Percentiles rank a stretch among this genome's conserved stretches.
phyloP scores from a whole-genome alignment of 2,797 vertebrate species.

The Bradypodion pumilum region DNA sequence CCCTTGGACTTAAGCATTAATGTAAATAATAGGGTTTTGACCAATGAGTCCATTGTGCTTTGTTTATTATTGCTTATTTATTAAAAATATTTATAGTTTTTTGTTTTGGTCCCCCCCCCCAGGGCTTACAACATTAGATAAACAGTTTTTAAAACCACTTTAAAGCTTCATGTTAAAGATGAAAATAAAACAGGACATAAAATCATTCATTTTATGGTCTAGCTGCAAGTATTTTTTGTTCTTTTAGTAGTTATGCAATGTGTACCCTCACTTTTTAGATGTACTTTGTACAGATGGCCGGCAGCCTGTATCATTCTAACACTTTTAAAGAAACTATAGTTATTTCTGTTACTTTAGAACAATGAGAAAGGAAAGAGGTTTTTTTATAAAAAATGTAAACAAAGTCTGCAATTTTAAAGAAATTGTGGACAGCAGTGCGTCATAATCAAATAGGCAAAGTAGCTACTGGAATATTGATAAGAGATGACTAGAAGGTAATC shows the following conservation, averaged over 20 bases:
- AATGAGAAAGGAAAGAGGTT: neutral
- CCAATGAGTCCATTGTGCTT: no score
- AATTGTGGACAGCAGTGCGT: neutral
- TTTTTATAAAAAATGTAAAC: neutral
- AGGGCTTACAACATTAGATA: no score
- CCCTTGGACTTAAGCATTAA: no score
- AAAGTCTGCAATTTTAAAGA: neutral
- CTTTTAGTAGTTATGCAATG: neutral
- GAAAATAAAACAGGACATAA: neutral
- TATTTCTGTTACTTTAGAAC: neutral
- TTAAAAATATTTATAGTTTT: no score
- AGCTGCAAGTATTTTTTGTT: neutral
- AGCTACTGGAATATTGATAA: conserved; percentile 8
- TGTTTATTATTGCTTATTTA: no score
- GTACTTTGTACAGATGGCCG: neutral
- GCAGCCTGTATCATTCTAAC: neutral
- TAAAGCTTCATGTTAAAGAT: no score
- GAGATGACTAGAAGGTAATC: neutral
- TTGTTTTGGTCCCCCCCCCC: no score
- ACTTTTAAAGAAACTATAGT: neutral
- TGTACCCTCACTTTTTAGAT: neutral
- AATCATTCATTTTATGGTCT: neutral
- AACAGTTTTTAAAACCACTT: no score
- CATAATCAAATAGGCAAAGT: neutral
- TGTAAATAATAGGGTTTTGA: no score